Evolutionary conservation across 2,888 invertebrate species (phyloP).

Genomic region (Agrilus biguttatus): DNA sequence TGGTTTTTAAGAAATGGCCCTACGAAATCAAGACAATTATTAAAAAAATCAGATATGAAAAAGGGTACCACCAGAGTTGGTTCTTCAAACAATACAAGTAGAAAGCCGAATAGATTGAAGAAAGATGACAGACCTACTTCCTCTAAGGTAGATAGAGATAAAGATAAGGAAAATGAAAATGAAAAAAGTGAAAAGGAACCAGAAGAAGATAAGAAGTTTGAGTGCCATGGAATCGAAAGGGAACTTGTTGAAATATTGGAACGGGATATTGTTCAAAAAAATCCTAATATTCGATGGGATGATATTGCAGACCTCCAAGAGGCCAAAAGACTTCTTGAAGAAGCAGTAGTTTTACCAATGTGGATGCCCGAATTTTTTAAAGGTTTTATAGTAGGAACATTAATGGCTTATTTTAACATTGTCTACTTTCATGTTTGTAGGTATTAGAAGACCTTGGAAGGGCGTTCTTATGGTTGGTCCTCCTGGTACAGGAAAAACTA

Average conservation of each 20-base stretch:
- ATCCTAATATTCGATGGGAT: conserved; percentile 92
- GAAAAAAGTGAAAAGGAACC: conserved; percentile 39
- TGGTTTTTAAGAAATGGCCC: conserved; percentile 17
- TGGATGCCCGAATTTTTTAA: conserved; percentile 98
- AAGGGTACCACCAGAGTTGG: conserved; percentile 27
- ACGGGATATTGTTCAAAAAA: conserved; percentile 91
- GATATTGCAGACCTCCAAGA: conserved; percentile 83
- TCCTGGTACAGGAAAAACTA: conserved; percentile 88
- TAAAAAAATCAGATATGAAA: conserved; percentile 22
- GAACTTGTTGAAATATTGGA: conserved; percentile 84
- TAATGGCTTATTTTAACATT: not conserved
- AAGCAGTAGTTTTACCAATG: conserved; percentile 94
- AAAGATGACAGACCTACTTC: conserved; percentile 28
- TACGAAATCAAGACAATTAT: conserved; percentile 18
- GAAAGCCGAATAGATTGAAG: conserved; percentile 11
- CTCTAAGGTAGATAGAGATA: conserved; percentile 25
- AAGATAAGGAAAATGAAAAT: conserved; percentile 44
- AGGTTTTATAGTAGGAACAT: conserved; percentile 35
- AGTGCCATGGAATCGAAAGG: conserved; percentile 65
- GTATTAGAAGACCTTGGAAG: conserved; percentile 92
- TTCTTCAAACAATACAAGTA: conserved; percentile 21
- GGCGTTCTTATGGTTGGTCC: conserved; percentile 91
- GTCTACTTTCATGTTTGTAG: conserved; percentile 28
- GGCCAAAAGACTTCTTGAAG: conserved; percentile 82
- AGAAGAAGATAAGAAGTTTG: conserved; percentile 73